Evolutionary conservation across 2,888 invertebrate genomes (phyloP).

Genomic region (Oligia latruncula): DNA sequence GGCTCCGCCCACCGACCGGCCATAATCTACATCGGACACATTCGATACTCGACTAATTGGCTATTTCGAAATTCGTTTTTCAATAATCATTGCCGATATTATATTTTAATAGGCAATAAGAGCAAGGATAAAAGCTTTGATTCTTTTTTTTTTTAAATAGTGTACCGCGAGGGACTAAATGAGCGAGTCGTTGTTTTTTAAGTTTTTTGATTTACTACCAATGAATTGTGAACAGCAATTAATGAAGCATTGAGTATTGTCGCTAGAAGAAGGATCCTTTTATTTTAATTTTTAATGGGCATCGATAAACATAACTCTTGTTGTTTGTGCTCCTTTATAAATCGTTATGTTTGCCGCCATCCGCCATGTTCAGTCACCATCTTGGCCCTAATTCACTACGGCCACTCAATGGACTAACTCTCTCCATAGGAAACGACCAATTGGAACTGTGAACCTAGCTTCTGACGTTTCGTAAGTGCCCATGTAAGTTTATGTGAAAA

Average conservation of each 20-base stretch:
- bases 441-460: not conserved
- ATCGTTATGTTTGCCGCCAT: constrained; percentile 47
- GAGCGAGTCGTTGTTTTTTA: constrained; percentile 82
- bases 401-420: not conserved
- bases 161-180: constrained; percentile 82
- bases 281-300: constrained; percentile 65
- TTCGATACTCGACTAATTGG: constrained; percentile 80
- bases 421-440: not conserved
- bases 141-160: constrained; percentile 74
- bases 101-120: constrained; percentile 86
- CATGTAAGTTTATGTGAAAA: not conserved
- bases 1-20: constrained; percentile 75
- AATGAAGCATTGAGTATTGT: constrained; percentile 85
- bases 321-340: constrained; percentile 69
- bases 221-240: constrained; percentile 83
- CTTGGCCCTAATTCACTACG: not conserved
- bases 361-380: constrained; percentile 4
- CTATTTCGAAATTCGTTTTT: constrained; percentile 83
- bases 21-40: constrained; percentile 74
- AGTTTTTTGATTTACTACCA: constrained; percentile 84
- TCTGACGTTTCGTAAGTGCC: not conserved
- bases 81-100: constrained; percentile 86
- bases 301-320: constrained; percentile 72
- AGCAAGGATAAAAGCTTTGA: constrained; percentile 73
- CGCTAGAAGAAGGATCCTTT: constrained; percentile 73